phyloP scores from a whole-genome alignment of 2,113 vertebrate species.

The Neotoma lepida region DNA sequence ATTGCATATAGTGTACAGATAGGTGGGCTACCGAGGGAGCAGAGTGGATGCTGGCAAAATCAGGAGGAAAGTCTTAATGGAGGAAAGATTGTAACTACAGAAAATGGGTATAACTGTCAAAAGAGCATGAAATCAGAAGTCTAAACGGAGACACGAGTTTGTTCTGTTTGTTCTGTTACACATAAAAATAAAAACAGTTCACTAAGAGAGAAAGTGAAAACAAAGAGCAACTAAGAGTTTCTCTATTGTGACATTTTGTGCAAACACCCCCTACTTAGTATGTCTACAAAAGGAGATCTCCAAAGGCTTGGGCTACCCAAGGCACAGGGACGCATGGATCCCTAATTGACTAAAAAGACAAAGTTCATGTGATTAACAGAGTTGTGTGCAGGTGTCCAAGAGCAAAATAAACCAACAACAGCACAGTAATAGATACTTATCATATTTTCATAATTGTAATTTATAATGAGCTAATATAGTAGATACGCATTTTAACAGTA shows the following conservation, averaged over 20 bases:
- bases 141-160: neutral
- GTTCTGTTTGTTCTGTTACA: neutral
- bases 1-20: neutral
- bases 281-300: neutral
- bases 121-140: conserved; percentile 2
- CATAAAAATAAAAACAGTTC: conserved; percentile 5
- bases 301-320: neutral
- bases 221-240: neutral
- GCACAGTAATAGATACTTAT: neutral
- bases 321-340: neutral
- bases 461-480: neutral
- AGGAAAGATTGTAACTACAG: neutral
- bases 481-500: neutral
- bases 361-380: rapidly evolving
- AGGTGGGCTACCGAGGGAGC: neutral
- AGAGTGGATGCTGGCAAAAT: too few relatives aligned
- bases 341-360: neutral
- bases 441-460: neutral
- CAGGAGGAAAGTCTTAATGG: neutral
- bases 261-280: neutral
- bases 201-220: neutral
- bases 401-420: neutral
- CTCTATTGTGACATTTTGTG: conserved; percentile 43
- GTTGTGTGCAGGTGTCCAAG: neutral
- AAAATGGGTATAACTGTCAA: neutral